Evolutionary conservation across 2,113 vertebrate genomes (phyloP).

Genomic region (Indicator maculatus): DNA sequence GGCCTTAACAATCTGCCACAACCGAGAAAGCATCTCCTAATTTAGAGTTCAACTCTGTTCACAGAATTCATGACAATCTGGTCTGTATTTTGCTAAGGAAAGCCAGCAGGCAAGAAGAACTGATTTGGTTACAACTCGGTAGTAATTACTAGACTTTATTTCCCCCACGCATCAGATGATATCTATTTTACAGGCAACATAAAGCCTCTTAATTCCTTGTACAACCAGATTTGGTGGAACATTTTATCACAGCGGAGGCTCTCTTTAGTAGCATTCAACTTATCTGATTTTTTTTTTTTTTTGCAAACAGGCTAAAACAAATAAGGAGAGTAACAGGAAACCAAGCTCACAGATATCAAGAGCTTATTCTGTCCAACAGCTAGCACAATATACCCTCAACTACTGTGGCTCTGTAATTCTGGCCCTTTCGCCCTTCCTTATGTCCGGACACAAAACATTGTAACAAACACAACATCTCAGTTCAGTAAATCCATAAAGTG

Average conservation of each 20-base stretch:
- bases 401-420: background rate
- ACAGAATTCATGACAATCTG: background rate
- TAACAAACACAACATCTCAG: background rate
- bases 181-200: slow-evolving; percentile 15
- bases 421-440: background rate
- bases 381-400: background rate
- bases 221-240: background rate
- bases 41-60: background rate
- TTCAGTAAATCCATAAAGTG: background rate
- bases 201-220: slow-evolving; percentile 1
- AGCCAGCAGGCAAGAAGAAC: background rate
- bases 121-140: slow-evolving; percentile 1
- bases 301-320: background rate
- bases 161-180: background rate
- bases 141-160: slow-evolving; percentile 5
- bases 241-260: background rate
- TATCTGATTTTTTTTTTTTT: background rate
- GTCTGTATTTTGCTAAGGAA: slow-evolving; percentile 1
- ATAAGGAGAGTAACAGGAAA: background rate
- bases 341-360: background rate
- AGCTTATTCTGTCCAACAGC: background rate
- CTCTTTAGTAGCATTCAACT: background rate
- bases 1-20: background rate
- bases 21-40: background rate
- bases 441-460: background rate